Percentiles rank a stretch among this genome's conserved stretches.
Conservation (phyloP, 2,113 vertebrate genomes). For the Callocephalon fimbriatum region DNA sequence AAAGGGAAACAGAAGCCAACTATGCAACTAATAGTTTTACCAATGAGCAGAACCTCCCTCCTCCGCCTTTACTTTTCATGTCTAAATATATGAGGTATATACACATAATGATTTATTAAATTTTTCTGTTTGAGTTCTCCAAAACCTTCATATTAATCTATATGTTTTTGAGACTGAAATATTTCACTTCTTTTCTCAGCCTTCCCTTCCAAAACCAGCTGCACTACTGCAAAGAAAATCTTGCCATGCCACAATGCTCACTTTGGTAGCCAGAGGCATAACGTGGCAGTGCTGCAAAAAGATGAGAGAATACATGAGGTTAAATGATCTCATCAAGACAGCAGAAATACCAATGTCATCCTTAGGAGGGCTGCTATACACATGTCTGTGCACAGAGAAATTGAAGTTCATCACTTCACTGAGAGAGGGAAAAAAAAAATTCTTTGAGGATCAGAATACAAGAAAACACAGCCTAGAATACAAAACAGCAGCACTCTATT, state of each 20-base stretch:
- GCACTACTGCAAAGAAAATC: background rate
- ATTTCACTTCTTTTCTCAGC: background rate
- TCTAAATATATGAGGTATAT: background rate
- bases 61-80: background rate
- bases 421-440: background rate
- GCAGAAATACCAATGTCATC: background rate
- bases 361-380: background rate
- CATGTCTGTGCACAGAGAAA: background rate
- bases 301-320: background rate
- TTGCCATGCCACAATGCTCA: background rate
- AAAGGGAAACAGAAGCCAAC: background rate
- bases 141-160: background rate
- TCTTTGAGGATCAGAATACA: background rate
- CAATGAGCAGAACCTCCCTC: background rate
- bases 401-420: background rate
- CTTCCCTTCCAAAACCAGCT: background rate
- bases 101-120: background rate
- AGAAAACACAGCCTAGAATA: background rate
- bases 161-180: background rate
- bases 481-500: background rate
- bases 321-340: background rate
- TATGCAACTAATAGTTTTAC: slow-evolving; percentile 19
- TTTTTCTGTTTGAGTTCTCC: background rate
- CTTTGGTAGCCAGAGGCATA: background rate
- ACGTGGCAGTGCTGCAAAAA: background rate